Percentiles rank a stretch among this genome's conserved stretches.
phyloP scores from a whole-genome alignment of 2,113 vertebrate genomes.

The Narcine bancroftii region DNA sequence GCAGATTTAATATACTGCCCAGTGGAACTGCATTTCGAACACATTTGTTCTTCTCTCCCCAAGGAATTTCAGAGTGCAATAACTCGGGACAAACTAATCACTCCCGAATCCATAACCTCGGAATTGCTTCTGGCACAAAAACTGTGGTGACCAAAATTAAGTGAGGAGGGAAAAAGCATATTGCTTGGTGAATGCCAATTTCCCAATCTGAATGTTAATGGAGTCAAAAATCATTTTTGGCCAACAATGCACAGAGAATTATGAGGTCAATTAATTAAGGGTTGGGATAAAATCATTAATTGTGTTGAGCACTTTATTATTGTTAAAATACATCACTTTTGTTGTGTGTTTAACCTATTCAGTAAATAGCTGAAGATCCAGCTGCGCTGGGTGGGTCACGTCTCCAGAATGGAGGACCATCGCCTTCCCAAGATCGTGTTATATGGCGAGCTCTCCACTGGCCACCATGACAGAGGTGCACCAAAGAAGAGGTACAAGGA shows the following conservation, averaged over 20 bases:
- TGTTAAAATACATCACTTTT: not conserved
- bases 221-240: not conserved
- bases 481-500: too few relatives aligned
- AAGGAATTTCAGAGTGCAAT: not conserved
- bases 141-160: not conserved
- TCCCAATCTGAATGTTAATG: not conserved
- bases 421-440: too few relatives aligned
- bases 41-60: not conserved
- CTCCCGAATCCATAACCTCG: not conserved
- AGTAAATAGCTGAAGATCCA: too few relatives aligned
- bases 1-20: not conserved
- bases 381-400: too few relatives aligned
- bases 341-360: not conserved
- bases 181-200: not conserved
- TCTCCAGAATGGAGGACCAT: too few relatives aligned
- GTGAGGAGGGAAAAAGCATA: not conserved
- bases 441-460: too few relatives aligned
- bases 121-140: not conserved
- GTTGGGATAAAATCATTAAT: not conserved
- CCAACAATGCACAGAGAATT: not conserved
- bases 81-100: not conserved
- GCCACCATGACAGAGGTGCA: too few relatives aligned
- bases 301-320: not conserved
- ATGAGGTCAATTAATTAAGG: not conserved
- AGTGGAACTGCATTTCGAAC: slow-evolving; percentile 4